A percentile compares a stretch with the other conserved stretches of the same genome.
Conservation (phyloP, 2,797 vertebrate species). For the Sebastes elongatus region DNA sequence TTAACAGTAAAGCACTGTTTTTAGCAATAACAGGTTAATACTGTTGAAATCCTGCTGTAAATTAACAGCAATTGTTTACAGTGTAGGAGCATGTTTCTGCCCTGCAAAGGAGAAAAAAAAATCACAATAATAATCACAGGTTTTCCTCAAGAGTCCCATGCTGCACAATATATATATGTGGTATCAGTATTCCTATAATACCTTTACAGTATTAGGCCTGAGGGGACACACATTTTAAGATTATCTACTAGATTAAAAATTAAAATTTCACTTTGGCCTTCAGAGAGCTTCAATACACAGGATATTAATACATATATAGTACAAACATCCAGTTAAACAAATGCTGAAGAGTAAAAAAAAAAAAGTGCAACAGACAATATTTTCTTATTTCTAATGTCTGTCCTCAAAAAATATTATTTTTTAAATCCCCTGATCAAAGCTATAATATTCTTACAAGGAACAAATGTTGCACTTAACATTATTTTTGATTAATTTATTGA, state of each 20-base stretch:
- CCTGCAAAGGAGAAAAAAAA: background rate
- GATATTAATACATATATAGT: background rate
- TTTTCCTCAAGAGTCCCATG: background rate
- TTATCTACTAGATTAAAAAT: background rate
- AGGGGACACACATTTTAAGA: background rate
- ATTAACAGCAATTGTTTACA: too few species aligned
- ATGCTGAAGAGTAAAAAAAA: background rate
- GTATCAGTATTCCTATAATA: background rate
- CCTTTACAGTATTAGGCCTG: background rate
- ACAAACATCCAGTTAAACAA: background rate
- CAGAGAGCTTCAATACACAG: background rate
- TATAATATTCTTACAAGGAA: background rate
- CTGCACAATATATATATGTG: background rate
- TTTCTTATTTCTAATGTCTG: background rate
- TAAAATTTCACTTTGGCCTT: background rate
- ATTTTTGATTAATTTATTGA: background rate
- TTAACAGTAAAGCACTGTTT: too few species aligned
- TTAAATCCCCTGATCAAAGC: background rate
- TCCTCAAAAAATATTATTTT: background rate
- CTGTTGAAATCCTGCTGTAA: too few species aligned
- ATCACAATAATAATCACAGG: background rate
- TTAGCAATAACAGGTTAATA: too few species aligned
- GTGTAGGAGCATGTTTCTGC: conserved; percentile 6
- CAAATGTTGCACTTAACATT: background rate
- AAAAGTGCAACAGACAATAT: background rate